phyloP scores from a whole-genome alignment of 2,888 invertebrate genomes.

The Phania funesta region DNA sequence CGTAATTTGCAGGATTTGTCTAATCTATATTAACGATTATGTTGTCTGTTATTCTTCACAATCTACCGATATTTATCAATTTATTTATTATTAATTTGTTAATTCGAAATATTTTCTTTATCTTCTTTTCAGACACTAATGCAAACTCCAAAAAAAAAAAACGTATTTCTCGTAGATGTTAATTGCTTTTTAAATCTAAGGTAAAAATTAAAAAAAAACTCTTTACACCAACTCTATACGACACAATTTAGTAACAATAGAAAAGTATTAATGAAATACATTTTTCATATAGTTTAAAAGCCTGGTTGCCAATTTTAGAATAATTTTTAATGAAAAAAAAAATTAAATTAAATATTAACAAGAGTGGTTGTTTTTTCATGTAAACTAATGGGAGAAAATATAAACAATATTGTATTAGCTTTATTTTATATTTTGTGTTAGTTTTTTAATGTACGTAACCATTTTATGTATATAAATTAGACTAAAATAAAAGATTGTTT shows the following conservation, averaged over 20 bases:
- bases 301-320: slow-evolving; percentile 33
- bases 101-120: no score
- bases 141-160: slow-evolving; percentile 3
- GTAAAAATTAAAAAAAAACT: slow-evolving; percentile 9
- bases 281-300: slow-evolving; percentile 11
- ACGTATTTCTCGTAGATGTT: slow-evolving; percentile 42
- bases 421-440: neutral
- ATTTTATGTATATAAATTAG: slow-evolving; percentile 6
- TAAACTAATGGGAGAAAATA: slow-evolving; percentile 51
- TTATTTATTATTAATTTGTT: no score
- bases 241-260: slow-evolving; percentile 31
- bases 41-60: no score
- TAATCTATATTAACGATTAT: no score
- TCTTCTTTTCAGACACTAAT: slow-evolving; percentile 35
- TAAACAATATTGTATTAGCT: neutral
- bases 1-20: no score
- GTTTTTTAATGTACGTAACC: neutral
- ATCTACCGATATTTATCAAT: no score
- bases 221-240: slow-evolving; percentile 29
- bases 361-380: slow-evolving; percentile 63
- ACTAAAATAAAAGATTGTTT: slow-evolving; percentile 3
- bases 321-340: slow-evolving; percentile 35
- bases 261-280: slow-evolving; percentile 31
- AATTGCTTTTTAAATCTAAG: slow-evolving; percentile 7
- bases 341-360: slow-evolving; percentile 32